Conservation (phyloP, 2,888 invertebrate species). For the Himalopsyche tibetana region DNA sequence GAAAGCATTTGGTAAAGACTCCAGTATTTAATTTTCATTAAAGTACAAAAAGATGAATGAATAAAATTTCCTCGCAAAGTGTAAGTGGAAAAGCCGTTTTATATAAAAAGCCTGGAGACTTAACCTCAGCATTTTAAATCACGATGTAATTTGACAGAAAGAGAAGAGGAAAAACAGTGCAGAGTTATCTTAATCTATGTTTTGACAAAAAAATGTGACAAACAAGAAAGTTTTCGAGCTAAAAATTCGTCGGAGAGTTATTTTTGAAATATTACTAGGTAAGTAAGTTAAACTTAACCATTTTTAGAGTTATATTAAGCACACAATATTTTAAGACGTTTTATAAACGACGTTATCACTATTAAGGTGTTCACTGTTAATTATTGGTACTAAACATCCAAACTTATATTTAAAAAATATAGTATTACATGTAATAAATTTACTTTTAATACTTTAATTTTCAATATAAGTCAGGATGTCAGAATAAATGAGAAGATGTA, state of each 20-base stretch:
- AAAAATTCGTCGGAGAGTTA: neutral
- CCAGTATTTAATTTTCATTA: too few relatives aligned
- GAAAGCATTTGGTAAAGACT: too few relatives aligned
- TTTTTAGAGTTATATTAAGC: neutral
- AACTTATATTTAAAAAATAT: too few relatives aligned
- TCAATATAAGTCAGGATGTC: too few relatives aligned
- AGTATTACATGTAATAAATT: too few relatives aligned
- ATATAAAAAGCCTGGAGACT: conserved; percentile 3
- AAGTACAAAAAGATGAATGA: too few relatives aligned
- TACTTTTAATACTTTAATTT: too few relatives aligned
- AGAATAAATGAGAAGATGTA: too few relatives aligned
- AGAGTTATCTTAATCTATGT: conserved; percentile 17
- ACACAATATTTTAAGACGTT: neutral
- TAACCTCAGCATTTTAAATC: conserved; percentile 8
- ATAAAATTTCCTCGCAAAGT: too few relatives aligned
- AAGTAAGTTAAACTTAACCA: neutral
- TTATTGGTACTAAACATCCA: too few relatives aligned
- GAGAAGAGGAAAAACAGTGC: neutral
- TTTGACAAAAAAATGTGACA: neutral
- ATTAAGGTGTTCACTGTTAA: too few relatives aligned
- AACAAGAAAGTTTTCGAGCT: neutral
- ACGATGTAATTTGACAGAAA: conserved; percentile 2
- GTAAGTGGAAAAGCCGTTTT: neutral
- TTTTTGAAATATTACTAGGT: neutral
- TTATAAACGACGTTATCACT: neutral